Base-by-base conservation (phyloP, 2,888 invertebrate species). In the Bembecia ichneumoniformis region DNA sequence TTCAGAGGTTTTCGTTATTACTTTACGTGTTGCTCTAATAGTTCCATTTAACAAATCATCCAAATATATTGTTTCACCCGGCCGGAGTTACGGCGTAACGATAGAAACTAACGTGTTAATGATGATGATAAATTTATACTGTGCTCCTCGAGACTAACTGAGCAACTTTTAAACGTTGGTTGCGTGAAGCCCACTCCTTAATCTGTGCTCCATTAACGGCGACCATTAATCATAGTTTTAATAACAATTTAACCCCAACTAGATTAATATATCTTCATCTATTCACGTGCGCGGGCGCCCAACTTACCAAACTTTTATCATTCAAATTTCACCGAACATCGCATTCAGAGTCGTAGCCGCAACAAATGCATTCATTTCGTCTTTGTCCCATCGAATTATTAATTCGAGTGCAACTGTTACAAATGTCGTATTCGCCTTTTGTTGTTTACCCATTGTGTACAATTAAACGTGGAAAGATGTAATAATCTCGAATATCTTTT, bases 251-350 rank as follows among this genome's bases (percentile, higher is more conserved):
- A 87, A 84, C 84, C 83, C 86, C 80, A 77, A 79, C 77, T 77
- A 71, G 81, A 83, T 84, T 82, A 83, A 87, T 86, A 87, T 83
- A 86, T 87, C 84, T 86, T 84, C 83, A 82, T 84, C 77, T 79
- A 77, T 78, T 75, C 79, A 64, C 56, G 69, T 70, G 66, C 71
- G 67, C 62, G 63, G 65, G 62, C 68, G 65, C 59, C 57, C 28
- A 64, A 64, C 66, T 60, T 64, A 70, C 71, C 77, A 71, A 62
- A 65, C 72, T 73, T 81, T 86, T 83, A 82, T 83, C 80, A 84
- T 86, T 84, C 68, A 84, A 82, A 84, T 83, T 75, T 68, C 60
- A 71, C 61, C 64, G 63, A 65, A 63, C 60, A 60, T 58, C 59
- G 58, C 57, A 75, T 78, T 74, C 66, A 77, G 75, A 79, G 68